Evolutionary conservation across 2,888 invertebrate genomes (phyloP).

Genomic region (Himalopsyche anomala): DNA sequence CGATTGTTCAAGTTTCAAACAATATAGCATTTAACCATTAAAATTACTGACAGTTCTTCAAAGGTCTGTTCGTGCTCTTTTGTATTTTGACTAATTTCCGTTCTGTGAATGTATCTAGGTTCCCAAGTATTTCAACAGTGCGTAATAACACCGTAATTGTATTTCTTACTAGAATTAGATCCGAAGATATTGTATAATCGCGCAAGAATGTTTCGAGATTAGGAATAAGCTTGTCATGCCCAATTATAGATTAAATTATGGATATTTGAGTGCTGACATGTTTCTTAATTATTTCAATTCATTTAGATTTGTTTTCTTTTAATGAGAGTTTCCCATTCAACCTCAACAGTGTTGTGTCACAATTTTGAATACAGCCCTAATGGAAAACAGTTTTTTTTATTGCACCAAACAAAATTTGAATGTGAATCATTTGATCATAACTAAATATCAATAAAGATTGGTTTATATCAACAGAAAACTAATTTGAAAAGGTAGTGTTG

Average conservation of each 20-base stretch:
- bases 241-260: background rate
- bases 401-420: no score
- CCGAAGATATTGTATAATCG: background rate
- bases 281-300: background rate
- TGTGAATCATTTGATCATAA: no score
- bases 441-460: no score
- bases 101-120: background rate
- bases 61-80: constrained; percentile 11
- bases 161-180: background rate
- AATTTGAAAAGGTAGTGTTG: no score
- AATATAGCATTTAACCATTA: constrained; percentile 11
- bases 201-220: background rate
- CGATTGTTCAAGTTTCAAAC: constrained; percentile 12
- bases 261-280: background rate
- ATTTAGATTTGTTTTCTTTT: no score
- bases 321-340: no score
- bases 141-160: background rate
- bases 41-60: background rate
- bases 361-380: no score
- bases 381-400: no score
- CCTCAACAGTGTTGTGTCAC: no score
- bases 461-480: no score
- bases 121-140: constrained; percentile 19
- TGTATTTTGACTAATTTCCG: constrained; percentile 8
- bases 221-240: background rate